phyloP scores from a whole-genome alignment of 1,140 invertebrate genomes.

The Harlomillsia oculata region DNA sequence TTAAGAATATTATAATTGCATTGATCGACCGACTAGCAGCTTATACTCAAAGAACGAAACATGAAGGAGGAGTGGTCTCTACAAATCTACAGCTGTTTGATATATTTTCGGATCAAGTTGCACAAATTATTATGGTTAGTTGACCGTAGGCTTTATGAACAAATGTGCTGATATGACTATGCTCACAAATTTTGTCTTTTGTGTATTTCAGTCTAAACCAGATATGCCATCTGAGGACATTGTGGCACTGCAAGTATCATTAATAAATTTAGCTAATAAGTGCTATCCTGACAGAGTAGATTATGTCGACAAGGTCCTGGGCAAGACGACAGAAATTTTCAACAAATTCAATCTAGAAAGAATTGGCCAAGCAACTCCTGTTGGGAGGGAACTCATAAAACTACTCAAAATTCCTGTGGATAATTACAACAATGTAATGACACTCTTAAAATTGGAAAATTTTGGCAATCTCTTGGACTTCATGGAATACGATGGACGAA shows the following conservation, averaged over 20 bases:
- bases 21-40: slow-evolving; percentile 84
- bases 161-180: background rate
- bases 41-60: slow-evolving; percentile 61
- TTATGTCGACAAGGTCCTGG: slow-evolving; percentile 90
- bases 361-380: slow-evolving; percentile 66
- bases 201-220: slow-evolving; percentile 57
- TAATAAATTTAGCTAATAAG: slow-evolving; percentile 89
- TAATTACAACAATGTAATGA: slow-evolving; percentile 85
- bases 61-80: slow-evolving; percentile 59
- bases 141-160: too few species aligned
- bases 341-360: slow-evolving; percentile 65
- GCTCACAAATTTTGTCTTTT: background rate
- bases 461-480: slow-evolving; percentile 75
- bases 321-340: slow-evolving; percentile 78
- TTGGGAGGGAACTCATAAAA: slow-evolving; percentile 83
- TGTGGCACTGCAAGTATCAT: slow-evolving; percentile 85
- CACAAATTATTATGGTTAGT: slow-evolving; percentile 78
- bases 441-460: slow-evolving; percentile 64
- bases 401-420: slow-evolving; percentile 90
- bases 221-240: slow-evolving; percentile 95
- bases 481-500: slow-evolving; percentile 81
- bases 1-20: slow-evolving; percentile 96
- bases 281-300: slow-evolving; percentile 90
- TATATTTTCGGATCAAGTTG: slow-evolving; percentile 96
- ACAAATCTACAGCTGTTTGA: slow-evolving; percentile 90